Conservation (phyloP, 2,888 invertebrate species). For the Lymantria dispar region DNA sequence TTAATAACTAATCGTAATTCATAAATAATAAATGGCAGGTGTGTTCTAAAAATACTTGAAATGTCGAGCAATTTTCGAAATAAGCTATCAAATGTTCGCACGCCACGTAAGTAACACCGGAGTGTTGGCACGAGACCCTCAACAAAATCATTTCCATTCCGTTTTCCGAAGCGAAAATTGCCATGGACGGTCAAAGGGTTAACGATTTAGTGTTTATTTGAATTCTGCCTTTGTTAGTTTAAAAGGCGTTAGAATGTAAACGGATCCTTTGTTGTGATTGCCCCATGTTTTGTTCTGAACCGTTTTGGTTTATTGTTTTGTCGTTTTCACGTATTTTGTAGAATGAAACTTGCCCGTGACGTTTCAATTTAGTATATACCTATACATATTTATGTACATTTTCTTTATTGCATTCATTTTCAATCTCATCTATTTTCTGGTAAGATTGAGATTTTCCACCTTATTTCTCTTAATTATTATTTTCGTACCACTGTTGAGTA, state of each 20-base stretch:
- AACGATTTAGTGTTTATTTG: constrained; percentile 80
- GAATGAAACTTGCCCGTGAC: constrained; percentile 16
- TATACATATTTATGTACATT: too few relatives aligned
- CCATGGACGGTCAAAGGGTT: constrained; percentile 80
- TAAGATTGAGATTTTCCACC: too few relatives aligned
- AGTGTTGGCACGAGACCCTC: constrained; percentile 57
- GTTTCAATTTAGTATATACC: constrained; percentile 25
- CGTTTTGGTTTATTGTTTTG: constrained; percentile 36
- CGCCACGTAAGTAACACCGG: constrained; percentile 29
- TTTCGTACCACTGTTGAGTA: too few relatives aligned
- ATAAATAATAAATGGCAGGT: too few relatives aligned
- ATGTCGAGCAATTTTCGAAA: constrained; percentile 27
- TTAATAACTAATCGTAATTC: too few relatives aligned
- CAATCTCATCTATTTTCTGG: too few relatives aligned
- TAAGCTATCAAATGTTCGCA: constrained; percentile 29
- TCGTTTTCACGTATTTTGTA: constrained; percentile 30
- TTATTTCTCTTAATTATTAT: too few relatives aligned
- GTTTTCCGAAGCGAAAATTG: constrained; percentile 79
- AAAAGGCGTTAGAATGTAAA: constrained; percentile 80
- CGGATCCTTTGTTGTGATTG: constrained; percentile 76
- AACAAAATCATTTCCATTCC: constrained; percentile 75
- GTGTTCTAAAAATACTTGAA: too few relatives aligned
- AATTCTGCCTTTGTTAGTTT: constrained; percentile 79
- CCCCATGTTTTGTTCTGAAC: constrained; percentile 55
- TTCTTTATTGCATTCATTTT: too few relatives aligned